A percentile compares a stretch with the other conserved stretches of the same genome.
These are phyloP conservation scores for Tapera naevia DNA, from an alignment of 2,797 vertebrate genomes.

Conservation along the genomic window DNA sequence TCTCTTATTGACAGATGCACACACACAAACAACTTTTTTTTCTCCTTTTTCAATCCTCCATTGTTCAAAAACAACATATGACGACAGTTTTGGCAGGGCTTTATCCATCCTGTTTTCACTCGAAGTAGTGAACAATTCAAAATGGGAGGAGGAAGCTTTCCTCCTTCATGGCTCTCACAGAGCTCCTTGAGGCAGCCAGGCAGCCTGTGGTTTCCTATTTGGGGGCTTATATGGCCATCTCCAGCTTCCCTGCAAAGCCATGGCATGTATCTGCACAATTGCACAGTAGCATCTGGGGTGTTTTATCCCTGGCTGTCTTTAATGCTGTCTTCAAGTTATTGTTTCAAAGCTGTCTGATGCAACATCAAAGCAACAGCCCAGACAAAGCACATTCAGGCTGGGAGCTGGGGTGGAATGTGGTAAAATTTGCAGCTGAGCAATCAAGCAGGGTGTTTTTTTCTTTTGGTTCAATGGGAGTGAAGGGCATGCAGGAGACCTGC, in stretches of 20 bases:
- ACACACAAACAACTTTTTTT: not conserved
- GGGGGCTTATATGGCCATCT: not conserved
- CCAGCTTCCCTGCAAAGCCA: not conserved
- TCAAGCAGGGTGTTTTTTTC: not conserved
- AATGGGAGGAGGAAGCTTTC: not conserved
- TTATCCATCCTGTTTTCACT: not conserved
- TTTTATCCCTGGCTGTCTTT: slow-evolving; percentile 5
- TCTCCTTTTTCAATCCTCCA: not conserved
- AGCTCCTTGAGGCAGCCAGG: not conserved
- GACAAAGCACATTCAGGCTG: slow-evolving; percentile 56
- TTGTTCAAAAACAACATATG: slow-evolving; percentile 2
- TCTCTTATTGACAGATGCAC: slow-evolving; percentile 42
- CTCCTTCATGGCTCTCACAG: not conserved
- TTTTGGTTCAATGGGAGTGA: not conserved
- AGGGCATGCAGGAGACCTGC: not conserved
- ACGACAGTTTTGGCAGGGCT: not conserved
- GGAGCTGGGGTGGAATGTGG: slow-evolving; percentile 54
- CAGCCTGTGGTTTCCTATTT: not conserved
- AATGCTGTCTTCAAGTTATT: not conserved
- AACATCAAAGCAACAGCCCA: slow-evolving; percentile 30
- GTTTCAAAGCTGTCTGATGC: not conserved
- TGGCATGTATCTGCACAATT: not conserved
- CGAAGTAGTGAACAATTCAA: not conserved
- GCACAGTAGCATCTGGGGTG: not conserved
- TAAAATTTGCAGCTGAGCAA: slow-evolving; percentile 15